Evolutionary conservation across 2,113 vertebrate genomes (phyloP).

Genomic region (Odontesthes bonariensis): DNA sequence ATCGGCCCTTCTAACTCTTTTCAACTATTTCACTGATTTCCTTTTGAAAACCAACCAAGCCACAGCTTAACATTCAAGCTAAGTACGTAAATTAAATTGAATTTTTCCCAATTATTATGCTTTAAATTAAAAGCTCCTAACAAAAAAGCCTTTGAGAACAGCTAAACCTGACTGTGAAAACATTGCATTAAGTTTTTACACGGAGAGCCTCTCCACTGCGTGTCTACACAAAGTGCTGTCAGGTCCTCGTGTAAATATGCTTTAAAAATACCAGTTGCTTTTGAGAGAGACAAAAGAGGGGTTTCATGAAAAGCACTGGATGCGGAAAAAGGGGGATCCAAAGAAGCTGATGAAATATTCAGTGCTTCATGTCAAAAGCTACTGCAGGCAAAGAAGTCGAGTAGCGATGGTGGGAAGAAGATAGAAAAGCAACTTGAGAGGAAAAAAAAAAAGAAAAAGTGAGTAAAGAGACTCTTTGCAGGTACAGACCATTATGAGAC

Average conservation of each 20-base stretch:
- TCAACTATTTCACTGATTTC: not conserved
- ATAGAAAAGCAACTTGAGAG: slow-evolving; percentile 31
- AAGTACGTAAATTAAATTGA: not conserved
- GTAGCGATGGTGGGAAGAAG: slow-evolving; percentile 21
- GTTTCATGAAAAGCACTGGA: slow-evolving; percentile 60
- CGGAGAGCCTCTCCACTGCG: slow-evolving; percentile 35
- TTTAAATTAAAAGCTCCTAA: not conserved
- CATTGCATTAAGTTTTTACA: slow-evolving; percentile 31
- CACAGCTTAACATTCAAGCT: too few relatives aligned
- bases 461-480: slow-evolving; percentile 43
- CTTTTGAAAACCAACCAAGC: not conserved
- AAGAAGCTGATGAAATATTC: slow-evolving; percentile 77
- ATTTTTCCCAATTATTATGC: not conserved
- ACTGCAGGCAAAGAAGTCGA: slow-evolving; percentile 57
- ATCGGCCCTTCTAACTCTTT: not conserved
- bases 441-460: slow-evolving; percentile 25
- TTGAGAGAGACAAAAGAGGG: slow-evolving; percentile 60
- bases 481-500: slow-evolving; percentile 32
- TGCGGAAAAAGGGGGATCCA: slow-evolving; percentile 53
- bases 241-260: slow-evolving; percentile 57
- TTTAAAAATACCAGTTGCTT: slow-evolving; percentile 65
- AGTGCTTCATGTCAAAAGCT: slow-evolving; percentile 74
- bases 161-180: slow-evolving; percentile 29
- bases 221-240: slow-evolving; percentile 45
- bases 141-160: slow-evolving; percentile 5